Evolutionary conservation across 1,140 invertebrate species (phyloP).

Genomic region (Zaprionus davidi): DNA sequence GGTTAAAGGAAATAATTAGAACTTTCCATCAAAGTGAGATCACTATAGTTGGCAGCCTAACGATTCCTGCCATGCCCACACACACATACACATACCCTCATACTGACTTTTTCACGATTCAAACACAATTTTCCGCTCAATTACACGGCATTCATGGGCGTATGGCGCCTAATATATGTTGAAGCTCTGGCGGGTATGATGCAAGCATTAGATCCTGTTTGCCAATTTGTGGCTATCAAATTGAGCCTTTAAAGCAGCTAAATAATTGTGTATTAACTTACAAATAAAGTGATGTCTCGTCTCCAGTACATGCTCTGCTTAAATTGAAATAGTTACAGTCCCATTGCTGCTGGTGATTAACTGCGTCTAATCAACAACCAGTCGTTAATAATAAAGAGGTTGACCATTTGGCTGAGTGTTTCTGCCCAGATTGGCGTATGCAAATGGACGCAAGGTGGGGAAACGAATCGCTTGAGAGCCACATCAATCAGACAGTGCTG

Average conservation of each 20-base stretch:
- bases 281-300: background rate
- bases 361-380: conserved; percentile 8
- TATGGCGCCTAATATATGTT: background rate
- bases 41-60: background rate
- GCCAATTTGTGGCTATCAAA: background rate
- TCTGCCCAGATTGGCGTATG: conserved; percentile 25
- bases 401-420: conserved; percentile 25
- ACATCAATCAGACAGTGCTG: conserved; percentile 61
- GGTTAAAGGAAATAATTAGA: too few species aligned
- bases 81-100: background rate
- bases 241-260: background rate
- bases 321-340: background rate
- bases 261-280: background rate
- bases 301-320: background rate
- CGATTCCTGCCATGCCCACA: background rate
- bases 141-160: conserved; percentile 49
- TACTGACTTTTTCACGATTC: conserved; percentile 60
- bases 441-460: conserved; percentile 35
- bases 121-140: conserved; percentile 68
- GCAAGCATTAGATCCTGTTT: conserved; percentile 13
- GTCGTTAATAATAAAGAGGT: conserved; percentile 27
- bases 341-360: conserved; percentile 13
- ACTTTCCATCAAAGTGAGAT: background rate
- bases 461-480: conserved; percentile 20
- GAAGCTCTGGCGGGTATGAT: background rate